These are phyloP conservation scores for Odocoileus virginianus DNA, from an alignment of 2,113 vertebrate genomes.

Conservation along the genomic window DNA sequence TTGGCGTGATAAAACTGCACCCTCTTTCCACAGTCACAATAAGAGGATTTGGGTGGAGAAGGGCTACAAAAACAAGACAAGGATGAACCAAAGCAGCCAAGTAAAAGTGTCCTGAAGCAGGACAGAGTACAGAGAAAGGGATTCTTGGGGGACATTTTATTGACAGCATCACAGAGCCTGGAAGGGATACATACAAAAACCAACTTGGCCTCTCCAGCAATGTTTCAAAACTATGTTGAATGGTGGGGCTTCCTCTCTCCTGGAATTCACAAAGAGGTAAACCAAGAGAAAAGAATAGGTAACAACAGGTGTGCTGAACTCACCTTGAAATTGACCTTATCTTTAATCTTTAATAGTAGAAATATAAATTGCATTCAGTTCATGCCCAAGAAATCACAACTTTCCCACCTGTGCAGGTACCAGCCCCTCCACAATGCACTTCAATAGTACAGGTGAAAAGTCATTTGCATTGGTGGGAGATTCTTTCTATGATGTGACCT, in stretches of 20 bases:
- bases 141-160: neutral
- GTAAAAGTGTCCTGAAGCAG: no score
- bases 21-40: neutral
- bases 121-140: neutral
- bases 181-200: neutral
- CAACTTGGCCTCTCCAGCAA: neutral
- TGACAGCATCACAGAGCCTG: neutral
- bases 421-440: conserved; percentile 28
- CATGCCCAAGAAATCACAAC: neutral
- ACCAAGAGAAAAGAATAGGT: conserved; percentile 34
- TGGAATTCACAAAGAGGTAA: neutral
- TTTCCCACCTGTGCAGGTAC: neutral
- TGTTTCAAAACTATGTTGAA: neutral
- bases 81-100: no score
- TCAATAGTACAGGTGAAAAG: neutral
- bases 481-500: neutral
- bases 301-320: neutral
- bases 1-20: neutral
- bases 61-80: neutral
- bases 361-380: neutral
- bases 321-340: neutral
- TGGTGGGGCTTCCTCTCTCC: neutral
- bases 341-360: conserved; percentile 29
- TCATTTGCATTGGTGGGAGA: neutral
- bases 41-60: neutral